Evolutionary conservation across 1,140 invertebrate species (phyloP), one percentile per base, ranked within the genome.

Genomic region (Drosophila parvula): DNA sequence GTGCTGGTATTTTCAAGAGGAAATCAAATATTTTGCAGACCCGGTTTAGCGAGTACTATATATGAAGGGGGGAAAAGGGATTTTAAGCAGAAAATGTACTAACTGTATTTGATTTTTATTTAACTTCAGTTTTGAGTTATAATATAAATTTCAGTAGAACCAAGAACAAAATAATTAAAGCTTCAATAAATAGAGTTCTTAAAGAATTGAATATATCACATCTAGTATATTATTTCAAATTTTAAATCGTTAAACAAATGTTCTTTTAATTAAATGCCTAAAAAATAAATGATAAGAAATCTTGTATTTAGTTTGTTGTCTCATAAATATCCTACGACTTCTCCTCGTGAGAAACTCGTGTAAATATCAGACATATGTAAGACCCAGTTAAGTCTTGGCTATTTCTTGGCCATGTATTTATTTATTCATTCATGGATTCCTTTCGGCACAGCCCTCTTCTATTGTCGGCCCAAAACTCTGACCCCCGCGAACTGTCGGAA

Each of bases 11-110:
- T 68, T 67, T 68, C 34, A 38, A 68, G 48, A 47, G 67, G 67
- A 70, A 70, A 70, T 70, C 67, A 68, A 68, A 70, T 68, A 68
- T 53, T 55, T 67, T 67, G 38, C 47, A 16, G 7, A 27, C 1
- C 47, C 44, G 45, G 41, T 11, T 55, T 57, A 62, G n/a, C 12
- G 27, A 22, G 22, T 22, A 18, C 10, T 40, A 14, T 18, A 22
- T 22, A 22, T 22, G 22, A 3, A 22, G 8, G 27, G n/a, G 3
- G 16, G 14, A n/a, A 50, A 50, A 34, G n/a, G 14, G 9, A 11
- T 27, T 56, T 41, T 14, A 27, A 27, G 28, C 60, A 63, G 50
- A 56, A 48, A 61, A 53, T 51, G 0, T 36, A 51, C 47, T 51
- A 27, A 62, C 27, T 43, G 27, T 8, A 56, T 43, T 12, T 14